phyloP scores from a whole-genome alignment of 2,797 vertebrate species.

The Ciconia nigra region DNA sequence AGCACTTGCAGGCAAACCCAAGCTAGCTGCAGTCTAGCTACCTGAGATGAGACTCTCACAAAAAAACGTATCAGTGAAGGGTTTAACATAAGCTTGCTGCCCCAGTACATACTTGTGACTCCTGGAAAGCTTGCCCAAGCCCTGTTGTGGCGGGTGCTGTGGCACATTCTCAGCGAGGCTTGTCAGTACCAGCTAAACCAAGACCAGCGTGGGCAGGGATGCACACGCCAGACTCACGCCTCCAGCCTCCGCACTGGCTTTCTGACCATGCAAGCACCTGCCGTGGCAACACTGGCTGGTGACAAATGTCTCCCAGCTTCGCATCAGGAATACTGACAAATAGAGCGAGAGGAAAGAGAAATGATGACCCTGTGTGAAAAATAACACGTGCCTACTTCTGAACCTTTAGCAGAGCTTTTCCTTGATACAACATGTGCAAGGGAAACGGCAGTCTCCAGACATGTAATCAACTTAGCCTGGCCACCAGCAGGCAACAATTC shows the following conservation, averaged over 20 bases:
- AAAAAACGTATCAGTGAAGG: not conserved
- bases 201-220: not conserved
- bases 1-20: not conserved
- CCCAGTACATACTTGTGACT: not conserved
- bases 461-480: slow-evolving; percentile 20
- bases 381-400: not conserved
- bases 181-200: not conserved
- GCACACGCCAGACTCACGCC: accelerated
- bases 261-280: not conserved
- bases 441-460: not conserved
- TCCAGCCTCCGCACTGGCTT: not conserved
- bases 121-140: not conserved
- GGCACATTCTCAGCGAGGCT: not conserved
- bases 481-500: slow-evolving; percentile 52
- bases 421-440: not conserved
- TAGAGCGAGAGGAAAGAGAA: not conserved
- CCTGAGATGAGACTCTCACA: not conserved
- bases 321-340: not conserved
- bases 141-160: not conserved
- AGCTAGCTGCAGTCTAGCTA: not conserved
- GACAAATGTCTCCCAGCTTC: not conserved
- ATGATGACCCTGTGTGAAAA: not conserved
- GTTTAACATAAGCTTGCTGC: not conserved
- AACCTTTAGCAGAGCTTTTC: not conserved
- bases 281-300: accelerated